Base-by-base conservation (phyloP, 2,797 vertebrate species). In the Pantherophis vulpinus region DNA sequence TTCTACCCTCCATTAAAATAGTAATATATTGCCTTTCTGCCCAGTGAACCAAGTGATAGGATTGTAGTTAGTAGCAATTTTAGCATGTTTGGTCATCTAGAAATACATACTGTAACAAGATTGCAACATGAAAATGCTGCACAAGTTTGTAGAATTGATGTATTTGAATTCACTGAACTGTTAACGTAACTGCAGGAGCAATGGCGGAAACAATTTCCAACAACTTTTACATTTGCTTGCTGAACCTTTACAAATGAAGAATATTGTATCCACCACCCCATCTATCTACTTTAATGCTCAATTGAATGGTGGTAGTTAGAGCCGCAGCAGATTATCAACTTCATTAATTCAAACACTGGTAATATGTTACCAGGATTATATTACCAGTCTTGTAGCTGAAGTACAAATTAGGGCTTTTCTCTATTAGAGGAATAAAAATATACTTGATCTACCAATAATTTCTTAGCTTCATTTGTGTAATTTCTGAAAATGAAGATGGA, bases 51-150 rank as follows among this genome's bases (percentile, higher is more conserved):
- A 97, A 96, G 97, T 97, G 97, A 98, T 97, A 95, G 97, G 96
- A 97, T 97, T 97, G 97, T 95, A 95, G 97, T 97, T 98, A 97
- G 98, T 97, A 97, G 96, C 96, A 97, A 98, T 97, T 97, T 97
- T 97, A 97, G 97, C 97, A 97, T 96, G 97, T 98, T 96, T 98
- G 98, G 97, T 97, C 97, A 98, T 97, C 97, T 98, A 97, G 97
- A 98, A 98, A 97, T 96, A 96, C 96, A 94, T 97, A 51, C 47
- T 51, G 47, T 51, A 98, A 97, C 96, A 96, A 97, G 97, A 98
- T 96, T 97, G 98, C 97, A 98, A 98, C 97, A 97, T 96, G 97
- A 97, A 98, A 98, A 98, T 97, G 97, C 97, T 96, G 97, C 94
- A 89, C 51, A 97, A 97, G 97, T 97, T 97, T 98, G 97, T 97